Evolutionary conservation across 2,113 vertebrate genomes (phyloP).

Genomic region (Pelmatolapia mariae): DNA sequence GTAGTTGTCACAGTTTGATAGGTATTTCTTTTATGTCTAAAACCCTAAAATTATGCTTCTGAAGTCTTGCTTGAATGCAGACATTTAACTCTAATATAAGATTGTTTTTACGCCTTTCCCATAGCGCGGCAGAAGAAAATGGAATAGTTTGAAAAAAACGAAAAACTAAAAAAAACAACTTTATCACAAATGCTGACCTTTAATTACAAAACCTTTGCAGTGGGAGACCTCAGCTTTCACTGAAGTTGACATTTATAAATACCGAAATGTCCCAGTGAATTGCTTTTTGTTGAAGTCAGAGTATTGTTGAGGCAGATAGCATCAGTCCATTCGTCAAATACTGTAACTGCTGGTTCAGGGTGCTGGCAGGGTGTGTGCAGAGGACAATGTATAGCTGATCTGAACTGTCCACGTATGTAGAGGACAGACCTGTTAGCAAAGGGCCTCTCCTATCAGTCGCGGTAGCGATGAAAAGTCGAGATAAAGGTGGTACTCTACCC

Average conservation of each 20-base stretch:
- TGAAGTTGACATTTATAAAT: conserved; percentile 75
- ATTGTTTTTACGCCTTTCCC: conserved; percentile 20
- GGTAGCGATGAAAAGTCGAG: conserved; percentile 60
- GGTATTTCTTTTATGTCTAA: not conserved
- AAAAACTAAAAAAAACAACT: conserved; percentile 24
- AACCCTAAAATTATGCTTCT: not conserved
- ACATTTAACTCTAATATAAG: conserved; percentile 18
- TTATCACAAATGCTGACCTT: conserved; percentile 72
- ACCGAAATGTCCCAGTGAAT: conserved; percentile 65
- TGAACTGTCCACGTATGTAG: conserved; percentile 39
- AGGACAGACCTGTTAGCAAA: conserved; percentile 53
- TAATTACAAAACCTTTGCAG: conserved; percentile 70
- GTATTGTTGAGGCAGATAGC: conserved; percentile 60
- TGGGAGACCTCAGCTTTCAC: conserved; percentile 59
- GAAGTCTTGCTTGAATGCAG: not conserved
- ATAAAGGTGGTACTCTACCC: conserved; percentile 66
- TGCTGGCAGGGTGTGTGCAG: conserved; percentile 23
- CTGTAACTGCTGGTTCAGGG: conserved; percentile 28
- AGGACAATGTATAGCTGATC: conserved; percentile 47
- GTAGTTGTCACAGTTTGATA: not conserved
- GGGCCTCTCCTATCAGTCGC: conserved; percentile 65
- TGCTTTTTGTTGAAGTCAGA: conserved; percentile 63
- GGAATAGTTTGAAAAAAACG: not conserved
- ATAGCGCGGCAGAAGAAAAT: conserved; percentile 4
- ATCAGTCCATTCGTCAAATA: conserved; percentile 70